These are phyloP conservation scores for Indicator maculatus DNA, from an alignment of 2,113 vertebrate genomes.

Conservation along the genomic window DNA sequence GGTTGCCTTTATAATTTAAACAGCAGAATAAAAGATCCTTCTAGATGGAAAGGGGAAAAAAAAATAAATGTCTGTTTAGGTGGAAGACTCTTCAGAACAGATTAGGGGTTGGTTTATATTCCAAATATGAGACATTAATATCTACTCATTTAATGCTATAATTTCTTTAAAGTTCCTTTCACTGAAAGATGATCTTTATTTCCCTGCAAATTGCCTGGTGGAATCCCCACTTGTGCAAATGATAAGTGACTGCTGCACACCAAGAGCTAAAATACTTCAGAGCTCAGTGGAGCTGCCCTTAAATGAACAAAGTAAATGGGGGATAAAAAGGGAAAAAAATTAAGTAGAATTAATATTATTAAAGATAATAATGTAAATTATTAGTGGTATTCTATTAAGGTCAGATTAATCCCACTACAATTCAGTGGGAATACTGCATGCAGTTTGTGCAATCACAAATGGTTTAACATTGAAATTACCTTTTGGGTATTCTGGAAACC, in stretches of 20 bases:
- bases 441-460: conserved; percentile 62
- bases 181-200: conserved; percentile 68
- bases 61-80: background rate
- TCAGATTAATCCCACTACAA: conserved; percentile 73
- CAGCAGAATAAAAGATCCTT: conserved; percentile 30
- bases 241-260: conserved; percentile 57
- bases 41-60: conserved; percentile 22
- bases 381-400: conserved; percentile 74
- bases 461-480: conserved; percentile 60
- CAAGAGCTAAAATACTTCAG: conserved; percentile 55
- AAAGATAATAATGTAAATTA: conserved; percentile 79
- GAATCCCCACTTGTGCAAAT: conserved; percentile 55
- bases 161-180: conserved; percentile 65
- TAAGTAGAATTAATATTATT: conserved; percentile 75
- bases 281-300: conserved; percentile 51
- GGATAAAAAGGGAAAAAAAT: background rate
- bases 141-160: conserved; percentile 63
- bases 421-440: conserved; percentile 67
- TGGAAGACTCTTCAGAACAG: conserved; percentile 41
- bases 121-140: conserved; percentile 59
- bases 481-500: conserved; percentile 49
- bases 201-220: conserved; percentile 63
- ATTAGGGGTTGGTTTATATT: conserved; percentile 66
- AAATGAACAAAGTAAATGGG: conserved; percentile 70
- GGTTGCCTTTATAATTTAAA: conserved; percentile 32